Percentiles rank a stretch among this genome's conserved stretches.
These are phyloP conservation scores for Streptopelia turtur DNA, from an alignment of 2,797 vertebrate species.

Conservation along the genomic window DNA sequence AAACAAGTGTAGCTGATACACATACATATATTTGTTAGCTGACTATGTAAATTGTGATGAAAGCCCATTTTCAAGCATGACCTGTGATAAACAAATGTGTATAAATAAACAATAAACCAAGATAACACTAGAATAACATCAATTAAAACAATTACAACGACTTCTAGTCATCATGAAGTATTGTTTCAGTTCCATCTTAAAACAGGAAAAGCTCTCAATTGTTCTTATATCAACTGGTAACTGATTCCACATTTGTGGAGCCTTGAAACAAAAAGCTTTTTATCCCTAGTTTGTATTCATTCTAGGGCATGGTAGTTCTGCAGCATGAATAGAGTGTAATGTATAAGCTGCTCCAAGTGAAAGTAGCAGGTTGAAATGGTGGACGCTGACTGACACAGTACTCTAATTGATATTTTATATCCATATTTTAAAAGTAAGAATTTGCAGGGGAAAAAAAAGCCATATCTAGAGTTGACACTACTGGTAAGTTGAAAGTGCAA, in stretches of 20 bases:
- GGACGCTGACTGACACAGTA: background rate
- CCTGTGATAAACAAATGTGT: constrained; percentile 71
- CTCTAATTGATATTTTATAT: constrained; percentile 17
- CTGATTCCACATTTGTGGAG: constrained; percentile 77
- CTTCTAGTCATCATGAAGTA: constrained; percentile 77
- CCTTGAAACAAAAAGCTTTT: constrained; percentile 76
- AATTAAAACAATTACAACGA: constrained; percentile 78
- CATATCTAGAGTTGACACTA: background rate
- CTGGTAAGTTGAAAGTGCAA: background rate
- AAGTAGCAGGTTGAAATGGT: constrained; percentile 42
- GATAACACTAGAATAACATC: constrained; percentile 77
- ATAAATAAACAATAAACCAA: constrained; percentile 77
- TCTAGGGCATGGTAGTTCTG: constrained; percentile 45
- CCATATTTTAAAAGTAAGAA: background rate
- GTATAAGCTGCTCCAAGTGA: constrained; percentile 47
- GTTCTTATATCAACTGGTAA: constrained; percentile 78
- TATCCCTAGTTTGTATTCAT: constrained; percentile 73
- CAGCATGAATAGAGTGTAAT: constrained; percentile 45
- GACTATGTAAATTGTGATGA: constrained; percentile 70
- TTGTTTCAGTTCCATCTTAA: constrained; percentile 79
- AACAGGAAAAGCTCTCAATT: constrained; percentile 78
- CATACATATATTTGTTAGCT: constrained; percentile 62
- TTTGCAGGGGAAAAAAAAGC: background rate
- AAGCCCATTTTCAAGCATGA: constrained; percentile 74
- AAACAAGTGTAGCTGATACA: constrained; percentile 68